These are phyloP conservation scores for Tinea pellionella DNA, from an alignment of 2,888 invertebrate genomes.

Conservation along the genomic window DNA sequence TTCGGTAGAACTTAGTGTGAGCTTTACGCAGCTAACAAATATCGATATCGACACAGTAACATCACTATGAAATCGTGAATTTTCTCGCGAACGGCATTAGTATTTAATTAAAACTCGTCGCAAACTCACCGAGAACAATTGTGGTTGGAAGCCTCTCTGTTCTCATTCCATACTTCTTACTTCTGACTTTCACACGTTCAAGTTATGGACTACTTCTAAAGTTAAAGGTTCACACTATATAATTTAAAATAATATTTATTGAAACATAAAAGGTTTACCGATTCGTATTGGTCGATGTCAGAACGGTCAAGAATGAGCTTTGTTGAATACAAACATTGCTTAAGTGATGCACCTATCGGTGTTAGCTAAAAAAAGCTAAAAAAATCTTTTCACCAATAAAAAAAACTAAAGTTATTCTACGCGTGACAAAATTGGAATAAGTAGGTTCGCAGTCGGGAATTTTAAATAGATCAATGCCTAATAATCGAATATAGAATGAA, in stretches of 20 bases:
- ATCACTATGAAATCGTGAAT: constrained; percentile 1
- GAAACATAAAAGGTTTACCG: too few species aligned
- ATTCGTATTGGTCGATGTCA: too few species aligned
- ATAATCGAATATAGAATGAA: constrained; percentile 15
- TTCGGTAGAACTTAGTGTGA: too few species aligned
- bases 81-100: constrained; percentile 10
- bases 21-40: too few species aligned
- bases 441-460: background rate
- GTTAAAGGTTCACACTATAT: too few species aligned
- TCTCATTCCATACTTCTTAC: background rate
- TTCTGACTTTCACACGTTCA: background rate
- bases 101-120: constrained; percentile 8
- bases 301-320: too few species aligned
- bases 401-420: constrained; percentile 1
- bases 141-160: background rate
- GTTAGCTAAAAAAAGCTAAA: background rate
- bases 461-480: constrained; percentile 14
- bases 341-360: too few species aligned
- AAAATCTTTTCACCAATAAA: background rate
- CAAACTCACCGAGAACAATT: constrained; percentile 2
- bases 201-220: too few species aligned
- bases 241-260: too few species aligned
- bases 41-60: background rate
- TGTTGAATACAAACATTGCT: too few species aligned
- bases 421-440: background rate